Evolutionary conservation across 2,888 invertebrate genomes (phyloP).

Genomic region (Himalopsyche japonica): DNA sequence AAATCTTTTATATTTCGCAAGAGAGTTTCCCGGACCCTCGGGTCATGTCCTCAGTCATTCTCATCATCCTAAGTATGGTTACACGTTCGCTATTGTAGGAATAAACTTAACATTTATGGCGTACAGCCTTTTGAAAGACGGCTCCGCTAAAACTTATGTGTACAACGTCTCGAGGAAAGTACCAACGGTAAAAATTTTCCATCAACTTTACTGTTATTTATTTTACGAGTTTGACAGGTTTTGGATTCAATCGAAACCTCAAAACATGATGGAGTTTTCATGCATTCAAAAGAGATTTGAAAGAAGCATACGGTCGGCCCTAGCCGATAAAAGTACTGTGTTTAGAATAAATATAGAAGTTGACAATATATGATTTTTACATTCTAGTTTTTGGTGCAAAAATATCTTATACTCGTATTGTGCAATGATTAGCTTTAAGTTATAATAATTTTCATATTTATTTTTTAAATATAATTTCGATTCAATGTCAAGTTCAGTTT

Average conservation of each 20-base stretch:
- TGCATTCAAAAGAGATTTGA: conserved; percentile 85
- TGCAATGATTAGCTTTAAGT: background rate
- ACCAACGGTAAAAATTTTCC: conserved; percentile 76
- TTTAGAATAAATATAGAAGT: conserved; percentile 81
- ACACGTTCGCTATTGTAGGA: conserved; percentile 88
- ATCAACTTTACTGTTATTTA: conserved; percentile 90
- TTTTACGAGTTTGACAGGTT: conserved; percentile 93
- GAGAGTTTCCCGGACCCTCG: conserved; percentile 77
- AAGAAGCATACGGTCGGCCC: conserved; percentile 66
- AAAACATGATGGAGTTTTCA: conserved; percentile 95
- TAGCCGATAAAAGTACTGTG: conserved; percentile 70
- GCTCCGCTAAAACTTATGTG: conserved; percentile 86
- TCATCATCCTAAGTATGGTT: conserved; percentile 86
- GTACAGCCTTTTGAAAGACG: conserved; percentile 76
- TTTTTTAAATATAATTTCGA: background rate
- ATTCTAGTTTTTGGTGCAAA: background rate
- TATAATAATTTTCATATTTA: background rate
- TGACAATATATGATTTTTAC: conserved; percentile 65
- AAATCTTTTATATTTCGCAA: conserved; percentile 86
- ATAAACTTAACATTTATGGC: conserved; percentile 95
- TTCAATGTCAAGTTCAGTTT: background rate
- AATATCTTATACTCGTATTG: background rate
- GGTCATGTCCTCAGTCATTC: conserved; percentile 85
- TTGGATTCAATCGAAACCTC: conserved; percentile 91
- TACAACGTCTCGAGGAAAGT: conserved; percentile 76